Base-by-base conservation (phyloP, 2,888 invertebrate species). In the Lasioglossum malachurum region DNA sequence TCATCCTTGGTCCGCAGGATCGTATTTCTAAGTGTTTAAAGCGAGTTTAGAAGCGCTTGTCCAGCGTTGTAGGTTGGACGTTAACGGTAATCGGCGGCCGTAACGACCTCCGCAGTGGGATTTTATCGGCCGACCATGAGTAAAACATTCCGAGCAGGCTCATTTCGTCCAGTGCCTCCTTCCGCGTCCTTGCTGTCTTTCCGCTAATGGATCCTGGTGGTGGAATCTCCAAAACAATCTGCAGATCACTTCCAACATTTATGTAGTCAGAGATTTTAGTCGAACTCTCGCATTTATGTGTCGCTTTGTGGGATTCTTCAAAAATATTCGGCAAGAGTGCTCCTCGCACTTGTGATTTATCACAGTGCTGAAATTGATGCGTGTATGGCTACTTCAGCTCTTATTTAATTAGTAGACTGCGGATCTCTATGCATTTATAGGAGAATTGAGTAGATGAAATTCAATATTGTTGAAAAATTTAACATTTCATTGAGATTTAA, bases 161-260 rank as follows among this genome's bases (percentile, higher is more conserved):
- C 84, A 90, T 91, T 91, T 91, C 88, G 90, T 88, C 84, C 86
- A 88, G 86, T 91, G 90, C 83, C 88, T 86, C 71, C 72, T 84
- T 80, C 80, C 77, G 83, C 88, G 90, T 91, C 90, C 93, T 91
- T 90, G 92, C 88, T 91, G 91, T 92, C 71, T 78, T 69, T 64
- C 78, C 82, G 90, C 90, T 93, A 93, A 93, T 93, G 93, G 92
- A 91, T 90, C 88, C 90, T 87, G 85, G 46, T 57, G n/a, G 19
- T 49, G 72, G 67, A 69, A 73, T 74, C 76, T 72, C 31, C 7
- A 12, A 38, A 57, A 19, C 41, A 35, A 23, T 78, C 69, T n/a
- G 35, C 0, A 23, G 67, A n/a, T 23, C 38, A 41, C 4, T 27
- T 27, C 19, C 19, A 35, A 35, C 8, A 23, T 67, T 12, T 35